These are phyloP conservation scores for Threskiornis aethiopicus DNA, from an alignment of 2,797 vertebrate genomes.

Conservation along the genomic window DNA sequence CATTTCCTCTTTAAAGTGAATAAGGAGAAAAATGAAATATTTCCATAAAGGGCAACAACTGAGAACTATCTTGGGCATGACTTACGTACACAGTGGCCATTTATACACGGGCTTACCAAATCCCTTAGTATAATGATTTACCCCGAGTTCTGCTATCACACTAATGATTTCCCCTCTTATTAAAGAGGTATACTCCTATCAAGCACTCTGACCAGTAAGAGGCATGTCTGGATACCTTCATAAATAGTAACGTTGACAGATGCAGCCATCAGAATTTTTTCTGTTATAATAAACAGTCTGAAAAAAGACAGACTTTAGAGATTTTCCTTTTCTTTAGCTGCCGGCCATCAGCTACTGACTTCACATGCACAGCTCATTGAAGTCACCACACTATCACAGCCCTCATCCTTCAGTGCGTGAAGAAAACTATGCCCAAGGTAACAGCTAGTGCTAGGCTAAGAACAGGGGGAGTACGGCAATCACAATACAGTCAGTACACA, in stretches of 20 bases:
- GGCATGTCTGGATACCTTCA: neutral
- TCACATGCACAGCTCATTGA: neutral
- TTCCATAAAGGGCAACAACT: neutral
- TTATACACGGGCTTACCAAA: neutral
- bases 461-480: neutral
- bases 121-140: neutral
- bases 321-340: neutral
- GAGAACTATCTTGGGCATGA: neutral
- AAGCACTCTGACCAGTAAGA: neutral
- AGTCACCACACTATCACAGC: neutral
- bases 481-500: neutral
- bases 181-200: neutral
- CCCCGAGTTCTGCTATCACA: neutral
- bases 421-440: neutral
- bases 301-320: neutral
- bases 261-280: neutral
- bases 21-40: neutral
- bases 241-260: neutral
- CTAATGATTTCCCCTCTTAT: neutral
- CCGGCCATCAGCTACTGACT: neutral
- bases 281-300: neutral
- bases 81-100: neutral
- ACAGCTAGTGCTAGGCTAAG: neutral
- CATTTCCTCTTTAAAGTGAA: neutral
- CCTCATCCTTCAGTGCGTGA: neutral